Evolutionary conservation across 2,888 invertebrate species (phyloP), one percentile per base, ranked within the genome.

Genomic region (Drosophila sordidapex): DNA sequence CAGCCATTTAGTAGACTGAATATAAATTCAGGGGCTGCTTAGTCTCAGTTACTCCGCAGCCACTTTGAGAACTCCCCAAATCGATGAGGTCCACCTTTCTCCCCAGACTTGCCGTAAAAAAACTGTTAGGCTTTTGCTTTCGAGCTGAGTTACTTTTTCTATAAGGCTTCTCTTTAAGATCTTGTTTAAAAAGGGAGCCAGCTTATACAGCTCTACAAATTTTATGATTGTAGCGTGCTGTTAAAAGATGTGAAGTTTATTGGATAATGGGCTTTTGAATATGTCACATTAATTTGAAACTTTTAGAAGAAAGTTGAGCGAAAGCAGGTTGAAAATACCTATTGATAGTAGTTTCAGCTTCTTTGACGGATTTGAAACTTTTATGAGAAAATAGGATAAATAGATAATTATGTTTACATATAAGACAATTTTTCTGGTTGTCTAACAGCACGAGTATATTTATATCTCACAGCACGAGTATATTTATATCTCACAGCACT

Each of bases 1-100:
- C 85, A 74, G 73, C 69, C 60, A 79, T 84, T 84, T 87, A 61
- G 70, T 59, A 76, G 81, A 71, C 73, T 64, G 67, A 65, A 74
- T 58, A 87, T 85, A 85, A 85, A 87, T 87, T 81, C 74, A 74
- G 70, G 66, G 71, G 62, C 66, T 73, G 70, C 66, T 81, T 72
- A 63, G 79, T 48, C 56, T 58, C 49, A n/a, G 11, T 36, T 27
- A 15, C 31, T 6, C 15, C 31, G 18, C 18, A 11, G 15, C 18
- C 27, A 21, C 53, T n/a, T 27, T 1, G 6, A n/a, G 15, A 33
- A 27, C 8, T 43, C 18, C 27, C 18, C 4, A 5, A 6, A 18
- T n/a, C 21, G 43, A 53, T 58, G 40, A 56, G 31, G 8, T 11
- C 29, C 29, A n/a, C 15, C 59, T 15, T 18, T 7, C 3, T 25